phyloP scores from a whole-genome alignment of 2,888 invertebrate species.

The Nymphalis c-album region DNA sequence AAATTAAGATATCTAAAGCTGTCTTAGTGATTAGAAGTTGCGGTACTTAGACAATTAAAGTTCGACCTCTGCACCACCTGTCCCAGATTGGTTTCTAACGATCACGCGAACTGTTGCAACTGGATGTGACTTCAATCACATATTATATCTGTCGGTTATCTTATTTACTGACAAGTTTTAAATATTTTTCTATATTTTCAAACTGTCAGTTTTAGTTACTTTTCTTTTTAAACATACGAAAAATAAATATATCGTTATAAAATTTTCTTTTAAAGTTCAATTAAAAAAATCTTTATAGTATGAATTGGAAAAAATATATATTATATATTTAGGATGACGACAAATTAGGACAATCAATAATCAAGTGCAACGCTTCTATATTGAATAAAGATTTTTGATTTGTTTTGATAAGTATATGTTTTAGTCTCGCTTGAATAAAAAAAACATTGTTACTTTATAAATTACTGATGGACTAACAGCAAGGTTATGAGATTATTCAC shows the following conservation, averaged over 20 bases:
- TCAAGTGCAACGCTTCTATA: too few relatives aligned
- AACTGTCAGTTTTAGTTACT: too few relatives aligned
- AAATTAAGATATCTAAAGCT: slow-evolving; percentile 7
- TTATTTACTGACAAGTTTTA: background rate
- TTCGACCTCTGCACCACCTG: slow-evolving; percentile 27
- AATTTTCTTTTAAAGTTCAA: too few relatives aligned
- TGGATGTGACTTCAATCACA: slow-evolving; percentile 2
- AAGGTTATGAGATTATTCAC: slow-evolving; percentile 36
- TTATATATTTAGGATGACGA: too few relatives aligned
- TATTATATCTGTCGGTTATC: background rate
- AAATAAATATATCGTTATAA: too few relatives aligned
- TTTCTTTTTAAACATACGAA: too few relatives aligned
- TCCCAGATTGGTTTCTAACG: slow-evolving; percentile 25
- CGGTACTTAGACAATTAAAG: slow-evolving; percentile 22
- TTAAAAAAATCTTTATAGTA: too few relatives aligned
- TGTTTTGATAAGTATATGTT: background rate
- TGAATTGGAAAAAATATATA: too few relatives aligned
- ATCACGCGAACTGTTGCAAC: slow-evolving; percentile 33
- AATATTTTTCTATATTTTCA: background rate
- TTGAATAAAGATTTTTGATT: too few relatives aligned
- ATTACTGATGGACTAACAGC: slow-evolving; percentile 31
- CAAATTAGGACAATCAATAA: too few relatives aligned
- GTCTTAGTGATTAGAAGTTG: slow-evolving; percentile 6
- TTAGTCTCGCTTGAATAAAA: background rate
- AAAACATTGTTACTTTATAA: background rate